A percentile compares a stretch with the other conserved stretches of the same genome.
These are phyloP conservation scores for Desmophyllum pertusum DNA, from an alignment of 92 coral and sea anemone species.

Conservation along the genomic window DNA sequence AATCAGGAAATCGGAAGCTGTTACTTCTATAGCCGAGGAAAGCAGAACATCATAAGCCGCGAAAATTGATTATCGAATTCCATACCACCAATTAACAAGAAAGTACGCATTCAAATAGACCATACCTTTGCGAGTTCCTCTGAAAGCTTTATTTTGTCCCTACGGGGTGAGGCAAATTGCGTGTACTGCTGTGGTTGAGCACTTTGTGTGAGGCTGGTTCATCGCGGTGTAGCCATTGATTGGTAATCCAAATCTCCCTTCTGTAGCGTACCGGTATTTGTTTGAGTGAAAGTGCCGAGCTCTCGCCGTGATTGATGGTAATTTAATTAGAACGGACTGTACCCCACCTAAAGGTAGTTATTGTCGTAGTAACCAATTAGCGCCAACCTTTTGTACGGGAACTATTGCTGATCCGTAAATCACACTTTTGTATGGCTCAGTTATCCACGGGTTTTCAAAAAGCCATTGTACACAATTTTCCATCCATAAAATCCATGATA, in stretches of 20 bases:
- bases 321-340: conserved; percentile 44
- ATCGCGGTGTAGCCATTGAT: neutral
- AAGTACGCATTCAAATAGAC: neutral
- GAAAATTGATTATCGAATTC: conserved; percentile 1
- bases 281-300: conserved; percentile 15
- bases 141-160: neutral
- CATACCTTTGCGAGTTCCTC: conserved; percentile 16
- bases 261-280: conserved; percentile 11
- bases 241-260: conserved; percentile 40
- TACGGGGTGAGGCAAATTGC: neutral
- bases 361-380: conserved; percentile 38
- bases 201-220: neutral
- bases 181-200: neutral
- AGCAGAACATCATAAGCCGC: neutral
- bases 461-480: neutral
- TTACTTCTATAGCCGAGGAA: neutral
- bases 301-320: conserved; percentile 54
- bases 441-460: conserved; percentile 7
- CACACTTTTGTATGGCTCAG: conserved; percentile 10
- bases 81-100: neutral
- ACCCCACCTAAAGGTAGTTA: conserved; percentile 59
- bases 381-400: conserved; percentile 33
- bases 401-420: conserved; percentile 21
- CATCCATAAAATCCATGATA: neutral
- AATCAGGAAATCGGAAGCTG: conserved; percentile 3